These are phyloP conservation scores for Rotaria socialis DNA, from an alignment of 2,888 invertebrate species.

Conservation along the genomic window DNA sequence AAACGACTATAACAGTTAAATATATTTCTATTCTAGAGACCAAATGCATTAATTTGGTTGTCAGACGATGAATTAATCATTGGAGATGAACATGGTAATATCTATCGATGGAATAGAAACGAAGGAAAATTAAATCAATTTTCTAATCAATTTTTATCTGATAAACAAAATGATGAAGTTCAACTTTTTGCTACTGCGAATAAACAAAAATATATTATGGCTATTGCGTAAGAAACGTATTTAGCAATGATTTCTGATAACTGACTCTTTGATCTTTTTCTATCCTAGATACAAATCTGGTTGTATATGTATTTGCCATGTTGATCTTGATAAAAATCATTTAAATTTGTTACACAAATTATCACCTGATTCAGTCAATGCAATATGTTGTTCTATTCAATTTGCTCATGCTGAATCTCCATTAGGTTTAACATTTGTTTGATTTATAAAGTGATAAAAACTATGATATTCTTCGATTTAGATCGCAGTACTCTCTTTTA, in stretches of 20 bases:
- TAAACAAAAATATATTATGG: slow-evolving; percentile 21
- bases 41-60: not conserved
- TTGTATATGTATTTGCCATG: not conserved
- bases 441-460: too few species aligned
- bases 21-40: not conserved
- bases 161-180: slow-evolving; percentile 7
- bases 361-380: not conserved
- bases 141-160: not conserved
- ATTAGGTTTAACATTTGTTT: not conserved
- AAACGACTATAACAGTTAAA: too few species aligned
- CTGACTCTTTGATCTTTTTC: not conserved
- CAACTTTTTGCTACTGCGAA: not conserved
- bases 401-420: not conserved
- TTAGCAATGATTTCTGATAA: not conserved
- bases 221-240: not conserved
- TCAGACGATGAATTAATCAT: not conserved
- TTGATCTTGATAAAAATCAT: not conserved
- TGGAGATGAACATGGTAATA: slow-evolving; percentile 25
- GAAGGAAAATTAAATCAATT: not conserved
- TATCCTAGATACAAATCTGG: not conserved
- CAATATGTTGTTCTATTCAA: not conserved
- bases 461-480: not conserved
- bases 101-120: not conserved
- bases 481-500: slow-evolving; percentile 8
- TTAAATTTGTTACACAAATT: not conserved